Evolutionary conservation across 2,113 vertebrate species (phyloP).

Genomic region (Notarius quadriscutis): DNA sequence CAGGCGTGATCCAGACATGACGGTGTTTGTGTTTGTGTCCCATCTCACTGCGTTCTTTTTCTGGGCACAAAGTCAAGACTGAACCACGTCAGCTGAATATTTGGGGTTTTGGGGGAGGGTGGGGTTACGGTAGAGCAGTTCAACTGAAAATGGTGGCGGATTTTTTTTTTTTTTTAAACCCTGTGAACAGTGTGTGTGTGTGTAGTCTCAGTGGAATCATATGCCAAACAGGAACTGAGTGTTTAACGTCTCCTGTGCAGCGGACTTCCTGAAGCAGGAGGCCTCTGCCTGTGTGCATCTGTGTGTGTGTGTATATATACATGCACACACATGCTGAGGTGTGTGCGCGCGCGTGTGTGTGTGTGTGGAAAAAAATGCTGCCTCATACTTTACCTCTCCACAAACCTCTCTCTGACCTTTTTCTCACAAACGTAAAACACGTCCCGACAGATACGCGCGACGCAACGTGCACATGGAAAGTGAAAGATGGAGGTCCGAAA

Average conservation of each 20-base stretch:
- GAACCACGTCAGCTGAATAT: slow-evolving; percentile 48
- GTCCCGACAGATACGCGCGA: slow-evolving; percentile 14
- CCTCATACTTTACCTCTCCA: slow-evolving; percentile 74
- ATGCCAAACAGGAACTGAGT: slow-evolving; percentile 77
- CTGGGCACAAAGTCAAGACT: slow-evolving; percentile 56
- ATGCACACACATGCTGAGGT: slow-evolving; percentile 50
- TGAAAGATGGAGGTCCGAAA: neutral
- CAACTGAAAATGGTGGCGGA: slow-evolving; percentile 55
- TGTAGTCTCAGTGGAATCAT: slow-evolving; percentile 66
- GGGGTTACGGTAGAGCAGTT: slow-evolving; percentile 60
- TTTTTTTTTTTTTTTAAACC: slow-evolving; percentile 32
- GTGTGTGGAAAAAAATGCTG: slow-evolving; percentile 78
- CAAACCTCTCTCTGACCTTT: slow-evolving; percentile 80
- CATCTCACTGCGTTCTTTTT: slow-evolving; percentile 56
- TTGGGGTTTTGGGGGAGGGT: slow-evolving; percentile 50
- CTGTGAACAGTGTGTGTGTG: slow-evolving; percentile 26
- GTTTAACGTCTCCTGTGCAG: slow-evolving; percentile 71
- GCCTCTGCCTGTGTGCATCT: slow-evolving; percentile 48
- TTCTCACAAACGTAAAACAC: slow-evolving; percentile 61
- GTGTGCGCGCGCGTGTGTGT: neutral
- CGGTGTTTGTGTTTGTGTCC: slow-evolving; percentile 37
- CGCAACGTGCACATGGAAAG: neutral
- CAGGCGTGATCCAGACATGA: slow-evolving; percentile 36
- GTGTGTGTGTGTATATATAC: slow-evolving; percentile 56
- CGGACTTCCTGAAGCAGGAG: slow-evolving; percentile 80